phyloP scores from a whole-genome alignment of 2,113 vertebrate species.

The Hippopotamus amphibius region DNA sequence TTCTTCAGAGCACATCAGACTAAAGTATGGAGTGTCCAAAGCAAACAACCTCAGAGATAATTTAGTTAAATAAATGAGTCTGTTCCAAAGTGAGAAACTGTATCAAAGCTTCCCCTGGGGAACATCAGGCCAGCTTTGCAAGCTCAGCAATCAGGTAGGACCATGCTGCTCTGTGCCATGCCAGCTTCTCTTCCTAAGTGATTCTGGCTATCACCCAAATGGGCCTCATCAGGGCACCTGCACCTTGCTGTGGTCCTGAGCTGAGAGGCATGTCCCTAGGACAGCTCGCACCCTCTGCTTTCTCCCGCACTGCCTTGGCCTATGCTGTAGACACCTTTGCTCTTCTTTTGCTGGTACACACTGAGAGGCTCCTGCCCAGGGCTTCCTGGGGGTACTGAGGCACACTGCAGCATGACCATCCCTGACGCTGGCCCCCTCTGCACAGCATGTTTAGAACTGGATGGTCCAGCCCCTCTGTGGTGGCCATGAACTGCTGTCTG shows the following conservation, averaged over 20 bases:
- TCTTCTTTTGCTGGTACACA: neutral
- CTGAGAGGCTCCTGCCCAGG: neutral
- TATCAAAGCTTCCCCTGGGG: neutral
- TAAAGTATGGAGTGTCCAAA: neutral
- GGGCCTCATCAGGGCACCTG: neutral
- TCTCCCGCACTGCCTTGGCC: neutral
- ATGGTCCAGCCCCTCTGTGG: too few species aligned
- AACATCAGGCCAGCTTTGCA: neutral
- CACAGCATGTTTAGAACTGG: neutral
- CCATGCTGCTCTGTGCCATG: neutral
- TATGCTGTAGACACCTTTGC: neutral
- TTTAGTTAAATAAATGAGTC: slow-evolving; percentile 11
- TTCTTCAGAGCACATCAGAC: neutral
- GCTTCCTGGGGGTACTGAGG: neutral
- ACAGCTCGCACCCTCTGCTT: neutral
- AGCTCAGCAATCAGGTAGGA: slow-evolving; percentile 4
- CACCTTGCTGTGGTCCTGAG: neutral
- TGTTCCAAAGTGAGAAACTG: neutral
- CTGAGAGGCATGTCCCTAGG: neutral
- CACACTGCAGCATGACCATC: neutral
- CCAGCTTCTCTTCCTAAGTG: neutral
- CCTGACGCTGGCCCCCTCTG: neutral
- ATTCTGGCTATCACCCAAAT: neutral
- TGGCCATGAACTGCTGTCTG: fast-evolving
- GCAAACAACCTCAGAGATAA: slow-evolving; percentile 38